Conservation (phyloP, 64 coral and sea anemone species). For the Dendronephthya gigantea region DNA sequence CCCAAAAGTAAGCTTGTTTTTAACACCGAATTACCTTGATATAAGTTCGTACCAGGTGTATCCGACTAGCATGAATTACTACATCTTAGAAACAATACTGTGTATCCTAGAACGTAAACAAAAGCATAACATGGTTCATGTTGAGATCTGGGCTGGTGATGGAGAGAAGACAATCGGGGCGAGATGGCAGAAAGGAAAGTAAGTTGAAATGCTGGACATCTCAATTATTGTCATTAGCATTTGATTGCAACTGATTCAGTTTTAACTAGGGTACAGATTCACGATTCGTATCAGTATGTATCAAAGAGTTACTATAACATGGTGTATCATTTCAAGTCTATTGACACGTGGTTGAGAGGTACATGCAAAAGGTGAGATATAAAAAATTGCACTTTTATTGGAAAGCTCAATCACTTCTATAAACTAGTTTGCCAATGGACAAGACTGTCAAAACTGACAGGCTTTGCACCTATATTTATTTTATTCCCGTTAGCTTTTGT, state of each 20-base stretch:
- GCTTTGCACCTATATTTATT: too few relatives aligned
- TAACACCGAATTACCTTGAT: too few relatives aligned
- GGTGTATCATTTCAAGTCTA: constrained; percentile 89
- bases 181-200: constrained; percentile 94
- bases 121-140: constrained; percentile 88
- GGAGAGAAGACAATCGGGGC: constrained; percentile 89
- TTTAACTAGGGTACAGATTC: constrained; percentile 57
- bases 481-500: constrained; percentile 44
- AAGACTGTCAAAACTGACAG: too few relatives aligned
- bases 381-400: not conserved
- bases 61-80: too few relatives aligned
- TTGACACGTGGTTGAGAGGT: constrained; percentile 81
- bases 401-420: not conserved
- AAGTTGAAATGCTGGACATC: constrained; percentile 23
- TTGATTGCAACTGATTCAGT: not conserved
- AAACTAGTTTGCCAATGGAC: not conserved
- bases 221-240: too few relatives aligned
- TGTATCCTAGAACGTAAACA: constrained; percentile 35
- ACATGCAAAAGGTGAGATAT: constrained; percentile 48
- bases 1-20: constrained; percentile 53
- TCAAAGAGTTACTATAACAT: constrained; percentile 86
- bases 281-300: constrained; percentile 78
- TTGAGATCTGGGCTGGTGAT: constrained; percentile 81
- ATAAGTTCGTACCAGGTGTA: too few relatives aligned
- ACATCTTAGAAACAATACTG: too few relatives aligned